phyloP scores from a whole-genome alignment of 2,113 vertebrate species.

The Spilogale gracilis region DNA sequence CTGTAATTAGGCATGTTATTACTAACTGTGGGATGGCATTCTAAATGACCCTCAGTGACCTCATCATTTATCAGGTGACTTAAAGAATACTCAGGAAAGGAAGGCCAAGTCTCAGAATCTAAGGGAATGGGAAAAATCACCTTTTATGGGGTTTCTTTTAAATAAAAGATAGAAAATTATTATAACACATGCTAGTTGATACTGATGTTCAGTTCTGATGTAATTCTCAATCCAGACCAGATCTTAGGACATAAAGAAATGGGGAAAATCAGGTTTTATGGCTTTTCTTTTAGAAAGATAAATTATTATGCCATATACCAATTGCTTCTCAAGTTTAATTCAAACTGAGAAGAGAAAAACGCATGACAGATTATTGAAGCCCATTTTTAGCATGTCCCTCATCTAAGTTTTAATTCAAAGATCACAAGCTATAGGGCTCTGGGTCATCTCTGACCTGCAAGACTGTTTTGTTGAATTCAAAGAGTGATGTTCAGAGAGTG shows the following conservation, averaged over 20 bases:
- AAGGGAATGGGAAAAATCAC: not conserved
- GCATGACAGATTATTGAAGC: not conserved
- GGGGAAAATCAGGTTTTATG: not conserved
- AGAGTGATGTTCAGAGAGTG: not conserved
- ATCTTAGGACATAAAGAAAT: not conserved
- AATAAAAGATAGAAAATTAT: not conserved
- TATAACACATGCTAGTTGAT: not conserved
- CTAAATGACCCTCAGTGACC: not conserved
- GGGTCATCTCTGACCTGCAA: not conserved
- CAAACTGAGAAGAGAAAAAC: not conserved
- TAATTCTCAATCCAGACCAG: not conserved
- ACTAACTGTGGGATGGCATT: not conserved
- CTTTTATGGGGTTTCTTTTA: slow-evolving; percentile 31
- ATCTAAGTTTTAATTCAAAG: not conserved
- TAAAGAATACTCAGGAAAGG: not conserved
- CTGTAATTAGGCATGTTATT: not conserved
- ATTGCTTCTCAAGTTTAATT: not conserved
- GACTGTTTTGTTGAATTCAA: not conserved
- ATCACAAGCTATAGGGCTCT: not conserved
- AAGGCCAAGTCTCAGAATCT: not conserved
- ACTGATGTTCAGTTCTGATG: not conserved
- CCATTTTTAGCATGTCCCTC: not conserved
- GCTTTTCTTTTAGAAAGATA: not conserved
- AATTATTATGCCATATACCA: not conserved
- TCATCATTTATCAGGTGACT: not conserved